Percentiles rank a stretch among this genome's conserved stretches.
These are phyloP conservation scores for Hyperoodon ampullatus DNA, from an alignment of 2,113 vertebrate genomes.

Conservation along the genomic window DNA sequence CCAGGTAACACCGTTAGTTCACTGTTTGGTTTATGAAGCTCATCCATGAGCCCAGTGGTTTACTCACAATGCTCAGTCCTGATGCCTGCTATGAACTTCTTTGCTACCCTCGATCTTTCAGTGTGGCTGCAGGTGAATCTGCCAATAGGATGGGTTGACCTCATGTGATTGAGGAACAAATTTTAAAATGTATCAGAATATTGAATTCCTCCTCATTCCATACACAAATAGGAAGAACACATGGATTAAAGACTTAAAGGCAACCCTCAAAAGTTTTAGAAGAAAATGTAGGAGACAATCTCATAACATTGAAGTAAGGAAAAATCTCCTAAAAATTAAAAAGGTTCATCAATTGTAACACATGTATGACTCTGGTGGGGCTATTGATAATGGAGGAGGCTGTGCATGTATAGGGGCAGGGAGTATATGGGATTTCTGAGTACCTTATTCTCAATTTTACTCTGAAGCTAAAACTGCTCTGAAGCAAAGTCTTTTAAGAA, in stretches of 20 bases:
- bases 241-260: slow-evolving; percentile 7
- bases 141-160: background rate
- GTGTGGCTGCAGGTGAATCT: background rate
- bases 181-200: background rate
- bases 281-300: background rate
- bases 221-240: background rate
- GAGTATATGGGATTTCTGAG: background rate
- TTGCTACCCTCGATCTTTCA: background rate
- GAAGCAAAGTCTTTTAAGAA: background rate
- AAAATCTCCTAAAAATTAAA: background rate
- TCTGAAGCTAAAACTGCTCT: background rate
- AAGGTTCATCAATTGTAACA: background rate
- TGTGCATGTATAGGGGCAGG: too few relatives aligned
- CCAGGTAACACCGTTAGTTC: background rate
- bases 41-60: background rate
- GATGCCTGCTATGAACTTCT: background rate
- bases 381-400: background rate
- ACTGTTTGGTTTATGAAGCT: background rate
- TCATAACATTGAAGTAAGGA: background rate
- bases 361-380: background rate
- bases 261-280: background rate
- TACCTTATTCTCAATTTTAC: background rate
- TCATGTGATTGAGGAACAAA: background rate
- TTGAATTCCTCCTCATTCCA: background rate
- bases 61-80: background rate